These are phyloP conservation scores for Orussus abietinus DNA, from an alignment of 1,140 invertebrate species.

Conservation along the genomic window DNA sequence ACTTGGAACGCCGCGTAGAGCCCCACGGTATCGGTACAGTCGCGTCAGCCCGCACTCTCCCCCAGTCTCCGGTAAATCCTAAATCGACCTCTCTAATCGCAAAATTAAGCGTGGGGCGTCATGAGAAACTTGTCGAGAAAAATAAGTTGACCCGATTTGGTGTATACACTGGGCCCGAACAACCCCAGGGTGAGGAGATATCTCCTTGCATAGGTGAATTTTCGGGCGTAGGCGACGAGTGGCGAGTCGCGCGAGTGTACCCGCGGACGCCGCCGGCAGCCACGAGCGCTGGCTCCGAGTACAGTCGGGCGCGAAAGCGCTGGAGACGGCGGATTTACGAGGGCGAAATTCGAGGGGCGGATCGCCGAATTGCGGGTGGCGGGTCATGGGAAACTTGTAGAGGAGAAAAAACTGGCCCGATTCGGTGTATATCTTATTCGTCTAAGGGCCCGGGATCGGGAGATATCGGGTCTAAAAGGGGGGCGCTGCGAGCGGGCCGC, in stretches of 20 bases:
- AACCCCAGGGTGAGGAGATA: constrained; percentile 18
- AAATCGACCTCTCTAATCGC: constrained; percentile 24
- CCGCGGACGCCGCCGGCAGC: constrained; percentile 38
- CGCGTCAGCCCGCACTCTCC: constrained; percentile 4
- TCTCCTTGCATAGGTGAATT: constrained; percentile 22
- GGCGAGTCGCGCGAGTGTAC: constrained; percentile 28
- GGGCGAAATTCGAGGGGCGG: constrained; percentile 17
- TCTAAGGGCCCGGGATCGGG: not conserved
- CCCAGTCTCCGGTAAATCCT: not conserved
- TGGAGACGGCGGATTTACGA: not conserved
- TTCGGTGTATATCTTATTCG: constrained; percentile 39
- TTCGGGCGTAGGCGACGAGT: constrained; percentile 13
- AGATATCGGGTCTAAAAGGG: not conserved
- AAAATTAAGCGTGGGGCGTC: constrained; percentile 34
- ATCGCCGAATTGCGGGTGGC: constrained; percentile 32
- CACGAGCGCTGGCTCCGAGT: constrained; percentile 31
- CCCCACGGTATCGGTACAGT: constrained; percentile 23
- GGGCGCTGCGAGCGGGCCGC: constrained; percentile 4
- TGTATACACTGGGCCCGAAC: constrained; percentile 25
- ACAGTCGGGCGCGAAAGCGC: constrained; percentile 22
- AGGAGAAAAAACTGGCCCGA: constrained; percentile 41
- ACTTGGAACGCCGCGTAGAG: not conserved
- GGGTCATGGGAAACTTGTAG: constrained; percentile 41
- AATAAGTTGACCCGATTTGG: constrained; percentile 40
- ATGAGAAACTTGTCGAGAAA: constrained; percentile 34